Evolutionary conservation across 2,113 vertebrate genomes (phyloP), one percentile per base, ranked within the genome.

Genomic region (Rhinoderma darwinii): DNA sequence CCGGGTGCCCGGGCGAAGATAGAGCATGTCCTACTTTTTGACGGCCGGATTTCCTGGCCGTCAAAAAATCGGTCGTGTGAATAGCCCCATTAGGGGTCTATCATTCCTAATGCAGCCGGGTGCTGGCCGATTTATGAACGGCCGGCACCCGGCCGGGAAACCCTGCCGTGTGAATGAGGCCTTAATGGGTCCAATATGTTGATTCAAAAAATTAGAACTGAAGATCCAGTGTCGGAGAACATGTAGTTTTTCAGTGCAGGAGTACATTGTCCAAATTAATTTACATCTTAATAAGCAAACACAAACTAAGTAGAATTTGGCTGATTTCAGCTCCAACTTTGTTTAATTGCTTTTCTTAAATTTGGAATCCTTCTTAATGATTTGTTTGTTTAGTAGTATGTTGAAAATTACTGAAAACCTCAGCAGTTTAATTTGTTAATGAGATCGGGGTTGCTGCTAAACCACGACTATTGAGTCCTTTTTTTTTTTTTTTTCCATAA

Each of bases 341-440:
- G 50, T 54, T 51, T 78, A 51, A 32, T 78, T 78, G 30, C 30
- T 78, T 54, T 32, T 54, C 30, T 78, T 32, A 32, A 54, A 32
- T 54, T 54, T 54, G 22, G 47, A 78, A 54, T 78, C 18, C 75
- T 20, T 76, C 11, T 54, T 78, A 78, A 51, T 77, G 74, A 50
- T 77, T 77, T 51, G 15, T 77, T 77, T 77, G 1, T n/a, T 77
- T n/a, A 50, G 2, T 47, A 77, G 15, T 5, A 32, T 50, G 44
- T 41, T 6, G 39, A 74, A 43, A 51, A 77, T 51, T 47, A 15
- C 37, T 74, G 25, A 4, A 5, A 74, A 76, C 25, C 1, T 77
- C 27, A 51, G 44, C 44, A 37, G 68, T 72, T 72, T 56, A 20
- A 32, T 44, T 51, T 77, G 32, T 15, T 77, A 77, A 77, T 77